These are phyloP conservation scores for Yponomeuta cagnagella DNA, from an alignment of 2,888 invertebrate genomes.

Conservation along the genomic window DNA sequence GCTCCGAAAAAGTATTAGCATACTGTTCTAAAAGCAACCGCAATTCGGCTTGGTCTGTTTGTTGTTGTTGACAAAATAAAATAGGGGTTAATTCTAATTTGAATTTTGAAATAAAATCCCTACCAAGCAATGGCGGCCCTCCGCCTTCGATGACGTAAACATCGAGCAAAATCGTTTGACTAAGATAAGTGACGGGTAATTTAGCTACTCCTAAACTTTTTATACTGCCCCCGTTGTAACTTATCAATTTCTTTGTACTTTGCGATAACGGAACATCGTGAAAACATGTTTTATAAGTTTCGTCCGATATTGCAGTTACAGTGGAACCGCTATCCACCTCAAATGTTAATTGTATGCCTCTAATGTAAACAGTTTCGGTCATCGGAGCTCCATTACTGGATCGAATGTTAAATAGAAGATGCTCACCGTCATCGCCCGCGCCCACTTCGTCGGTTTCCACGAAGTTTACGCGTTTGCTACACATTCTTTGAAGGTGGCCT, in stretches of 20 bases:
- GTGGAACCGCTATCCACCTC: slow-evolving; percentile 16
- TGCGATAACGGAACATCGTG: neutral
- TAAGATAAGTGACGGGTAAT: too few relatives aligned
- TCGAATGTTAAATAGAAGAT: slow-evolving; percentile 23
- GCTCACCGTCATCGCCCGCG: slow-evolving; percentile 23
- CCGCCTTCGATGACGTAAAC: too few relatives aligned
- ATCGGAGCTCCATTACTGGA: slow-evolving; percentile 22
- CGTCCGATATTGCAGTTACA: slow-evolving; percentile 11
- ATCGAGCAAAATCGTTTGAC: too few relatives aligned
- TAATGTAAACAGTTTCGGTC: slow-evolving; percentile 19
- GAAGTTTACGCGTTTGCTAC: slow-evolving; percentile 19
- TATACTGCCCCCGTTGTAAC: too few relatives aligned
- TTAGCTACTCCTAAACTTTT: too few relatives aligned
- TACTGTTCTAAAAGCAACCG: neutral
- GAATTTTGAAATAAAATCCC: neutral
- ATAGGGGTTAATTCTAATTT: slow-evolving; percentile 8
- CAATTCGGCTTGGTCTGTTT: neutral
- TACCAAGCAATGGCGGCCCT: too few relatives aligned
- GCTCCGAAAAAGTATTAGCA: slow-evolving; percentile 14
- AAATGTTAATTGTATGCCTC: slow-evolving; percentile 14
- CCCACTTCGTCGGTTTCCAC: slow-evolving; percentile 11
- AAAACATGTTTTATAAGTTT: neutral
- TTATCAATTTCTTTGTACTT: too few relatives aligned
- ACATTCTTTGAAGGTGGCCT: slow-evolving; percentile 25
- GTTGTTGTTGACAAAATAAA: neutral